Evolutionary conservation across 2,888 invertebrate species (phyloP).

Genomic region (Copidosoma aretas): DNA sequence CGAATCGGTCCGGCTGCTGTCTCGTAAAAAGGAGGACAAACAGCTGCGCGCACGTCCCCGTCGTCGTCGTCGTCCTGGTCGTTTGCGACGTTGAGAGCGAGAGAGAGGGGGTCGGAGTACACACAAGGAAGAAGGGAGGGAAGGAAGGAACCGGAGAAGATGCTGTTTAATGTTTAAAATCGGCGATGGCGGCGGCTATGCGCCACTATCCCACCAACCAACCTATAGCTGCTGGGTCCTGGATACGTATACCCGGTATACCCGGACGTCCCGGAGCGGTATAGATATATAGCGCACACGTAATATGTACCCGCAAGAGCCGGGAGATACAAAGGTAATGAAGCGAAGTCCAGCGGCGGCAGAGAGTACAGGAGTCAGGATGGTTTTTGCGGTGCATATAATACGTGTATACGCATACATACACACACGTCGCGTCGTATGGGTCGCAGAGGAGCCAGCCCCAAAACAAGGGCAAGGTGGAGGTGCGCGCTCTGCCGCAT

Average conservation of each 20-base stretch:
- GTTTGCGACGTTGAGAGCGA: no score
- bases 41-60: not conserved
- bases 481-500: conserved; percentile 12
- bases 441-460: not conserved
- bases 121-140: not conserved
- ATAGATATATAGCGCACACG: no score
- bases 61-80: no score
- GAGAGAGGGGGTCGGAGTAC: not conserved
- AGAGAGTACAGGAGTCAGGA: not conserved
- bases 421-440: no score
- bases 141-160: not conserved
- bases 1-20: not conserved
- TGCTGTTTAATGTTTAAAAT: not conserved
- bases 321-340: not conserved
- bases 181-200: not conserved
- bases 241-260: not conserved
- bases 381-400: conserved; percentile 18
- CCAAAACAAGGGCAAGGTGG: conserved; percentile 35
- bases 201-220: not conserved
- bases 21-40: not conserved
- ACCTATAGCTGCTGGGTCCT: conserved; percentile 3
- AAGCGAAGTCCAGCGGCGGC: not conserved
- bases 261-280: no score
- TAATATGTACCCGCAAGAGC: no score
- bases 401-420: no score